phyloP scores from a whole-genome alignment of 2,797 vertebrate genomes.

The Aplochiton taeniatus region DNA sequence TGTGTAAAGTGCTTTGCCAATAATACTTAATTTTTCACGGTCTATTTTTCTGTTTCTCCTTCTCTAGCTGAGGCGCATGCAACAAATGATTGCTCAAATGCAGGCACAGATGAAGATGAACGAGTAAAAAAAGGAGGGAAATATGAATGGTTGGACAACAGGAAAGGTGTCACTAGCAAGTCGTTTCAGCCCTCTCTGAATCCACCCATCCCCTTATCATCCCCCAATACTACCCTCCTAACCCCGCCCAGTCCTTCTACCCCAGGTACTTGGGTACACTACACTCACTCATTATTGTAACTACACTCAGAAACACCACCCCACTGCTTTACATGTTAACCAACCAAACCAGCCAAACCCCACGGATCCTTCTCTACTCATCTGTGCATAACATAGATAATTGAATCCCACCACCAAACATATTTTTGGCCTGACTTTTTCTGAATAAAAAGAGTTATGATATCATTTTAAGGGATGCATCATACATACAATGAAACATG shows the following conservation, averaged over 20 bases:
- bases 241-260: not conserved
- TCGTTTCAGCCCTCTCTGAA: not conserved
- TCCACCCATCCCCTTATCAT: not conserved
- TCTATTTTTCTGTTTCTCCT: not conserved
- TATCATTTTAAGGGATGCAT: too few species aligned
- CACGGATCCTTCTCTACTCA: too few species aligned
- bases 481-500: too few species aligned
- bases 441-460: too few species aligned
- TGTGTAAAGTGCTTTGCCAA: not conserved
- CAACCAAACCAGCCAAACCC: too few species aligned
- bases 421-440: too few species aligned
- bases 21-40: not conserved
- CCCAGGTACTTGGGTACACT: constrained; percentile 3
- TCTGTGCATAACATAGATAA: too few species aligned
- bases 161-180: not conserved
- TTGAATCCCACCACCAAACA: too few species aligned
- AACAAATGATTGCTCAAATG: constrained; percentile 91
- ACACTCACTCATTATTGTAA: constrained; percentile 8
- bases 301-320: constrained; percentile 13
- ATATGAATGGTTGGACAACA: constrained; percentile 14
- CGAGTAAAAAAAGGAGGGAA: constrained; percentile 8
- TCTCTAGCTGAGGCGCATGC: constrained; percentile 84
- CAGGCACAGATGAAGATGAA: constrained; percentile 89
- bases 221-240: too few species aligned
- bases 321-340: constrained; percentile 14